phyloP scores from a whole-genome alignment of 2,888 invertebrate genomes.

The Platycheirus albimanus region DNA sequence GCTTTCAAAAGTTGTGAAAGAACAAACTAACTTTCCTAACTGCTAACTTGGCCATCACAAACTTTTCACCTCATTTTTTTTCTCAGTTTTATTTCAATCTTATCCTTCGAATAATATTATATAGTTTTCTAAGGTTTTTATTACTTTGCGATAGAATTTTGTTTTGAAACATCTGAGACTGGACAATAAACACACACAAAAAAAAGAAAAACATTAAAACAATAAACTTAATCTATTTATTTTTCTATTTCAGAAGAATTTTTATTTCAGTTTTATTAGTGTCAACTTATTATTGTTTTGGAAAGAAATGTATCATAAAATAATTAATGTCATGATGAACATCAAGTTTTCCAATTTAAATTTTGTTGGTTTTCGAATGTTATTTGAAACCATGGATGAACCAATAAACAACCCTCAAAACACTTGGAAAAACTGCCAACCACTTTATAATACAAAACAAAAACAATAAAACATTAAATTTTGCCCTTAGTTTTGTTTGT shows the following conservation, averaged over 20 bases:
- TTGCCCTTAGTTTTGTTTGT: constrained; percentile 3
- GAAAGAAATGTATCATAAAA: constrained; percentile 1
- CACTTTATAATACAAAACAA: neutral
- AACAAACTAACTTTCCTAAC: too few relatives aligned
- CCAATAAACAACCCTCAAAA: neutral
- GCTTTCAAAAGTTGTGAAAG: too few relatives aligned
- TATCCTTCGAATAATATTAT: too few relatives aligned
- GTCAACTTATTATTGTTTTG: constrained; percentile 1
- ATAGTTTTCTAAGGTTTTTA: too few relatives aligned
- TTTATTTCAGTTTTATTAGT: neutral
- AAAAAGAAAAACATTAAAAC: too few relatives aligned
- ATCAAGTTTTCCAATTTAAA: constrained; percentile 4
- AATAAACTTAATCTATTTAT: neutral
- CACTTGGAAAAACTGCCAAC: neutral
- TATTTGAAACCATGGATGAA: constrained; percentile 8
- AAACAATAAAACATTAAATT: constrained; percentile 7
- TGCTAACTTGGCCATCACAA: too few relatives aligned
- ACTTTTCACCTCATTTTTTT: too few relatives aligned
- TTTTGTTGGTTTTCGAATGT: constrained; percentile 11
- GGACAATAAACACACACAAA: too few relatives aligned
- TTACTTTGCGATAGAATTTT: neutral
- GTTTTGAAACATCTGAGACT: neutral
- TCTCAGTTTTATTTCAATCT: too few relatives aligned
- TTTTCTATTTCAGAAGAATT: neutral
- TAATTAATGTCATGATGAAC: constrained; percentile 9